Conservation (phyloP, 2,113 vertebrate species). For the Leiothrix lutea region DNA sequence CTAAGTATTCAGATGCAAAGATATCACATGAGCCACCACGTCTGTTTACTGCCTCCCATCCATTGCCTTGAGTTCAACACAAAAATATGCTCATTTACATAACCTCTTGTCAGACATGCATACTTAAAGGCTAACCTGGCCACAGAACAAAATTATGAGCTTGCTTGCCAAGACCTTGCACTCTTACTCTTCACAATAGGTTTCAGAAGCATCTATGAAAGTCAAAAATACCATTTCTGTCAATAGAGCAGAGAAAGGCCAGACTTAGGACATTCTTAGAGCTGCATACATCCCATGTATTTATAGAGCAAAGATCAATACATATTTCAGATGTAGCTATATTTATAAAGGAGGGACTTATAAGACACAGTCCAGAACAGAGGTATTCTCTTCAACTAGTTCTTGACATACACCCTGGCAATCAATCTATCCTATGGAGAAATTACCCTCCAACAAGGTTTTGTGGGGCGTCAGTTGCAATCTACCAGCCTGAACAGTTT, state of each 20-base stretch:
- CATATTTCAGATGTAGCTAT: not conserved
- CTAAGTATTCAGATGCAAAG: not conserved
- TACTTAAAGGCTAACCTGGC: conserved; percentile 21
- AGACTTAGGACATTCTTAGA: not conserved
- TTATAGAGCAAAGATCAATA: not conserved
- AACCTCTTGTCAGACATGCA: conserved; percentile 32
- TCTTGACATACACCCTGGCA: not conserved
- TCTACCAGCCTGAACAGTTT: not conserved
- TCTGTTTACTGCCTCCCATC: conserved; percentile 7
- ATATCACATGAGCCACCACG: not conserved
- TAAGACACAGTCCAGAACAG: not conserved
- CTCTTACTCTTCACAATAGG: not conserved
- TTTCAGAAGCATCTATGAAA: not conserved
- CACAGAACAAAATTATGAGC: not conserved
- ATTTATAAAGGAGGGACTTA: not conserved
- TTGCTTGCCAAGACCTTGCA: not conserved
- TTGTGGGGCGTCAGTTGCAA: not conserved
- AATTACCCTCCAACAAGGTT: not conserved
- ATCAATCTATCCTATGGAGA: not conserved
- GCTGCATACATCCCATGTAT: not conserved
- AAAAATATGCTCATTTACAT: conserved; percentile 10
- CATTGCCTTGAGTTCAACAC: not conserved
- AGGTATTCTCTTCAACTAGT: not conserved
- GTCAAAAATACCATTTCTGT: not conserved
- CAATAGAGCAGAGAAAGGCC: not conserved